Evolutionary conservation across 2,113 vertebrate genomes (phyloP), one percentile per base, ranked within the genome.

Genomic region (Bostrychus sinensis): DNA sequence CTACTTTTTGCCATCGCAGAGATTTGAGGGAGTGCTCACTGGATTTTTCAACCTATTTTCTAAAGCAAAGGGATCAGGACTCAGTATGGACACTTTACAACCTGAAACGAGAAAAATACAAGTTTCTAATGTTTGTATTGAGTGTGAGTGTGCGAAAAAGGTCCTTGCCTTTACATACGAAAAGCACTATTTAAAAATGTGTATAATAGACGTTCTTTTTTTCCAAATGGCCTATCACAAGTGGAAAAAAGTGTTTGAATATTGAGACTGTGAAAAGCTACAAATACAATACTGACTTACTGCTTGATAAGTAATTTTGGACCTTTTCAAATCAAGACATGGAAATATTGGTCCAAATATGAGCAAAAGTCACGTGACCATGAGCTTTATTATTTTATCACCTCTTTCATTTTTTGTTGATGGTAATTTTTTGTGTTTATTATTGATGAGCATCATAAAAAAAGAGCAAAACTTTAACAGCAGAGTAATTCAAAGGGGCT

Each of bases 211-310:
- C 19, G 60, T 28, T 59, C 62, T 19, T 53, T 20, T 56, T 19
- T 54, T 38, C 43, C 17, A 28, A 66, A 64, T 56, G 67, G 46
- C 69, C 56, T 76, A 48, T 55, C 28, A 37, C 43, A 68, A 73
- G 48, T 70, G 62, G 58, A 71, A 61, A 26, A 74, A 36, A 62
- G 64, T 38, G 37, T 82, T 78, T 66, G 36, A 73, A 79, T 84
- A 77, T 69, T 68, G 54, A 82, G 80, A 81, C 86, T 90, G 87
- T 86, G 81, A 89, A 84, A 83, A 58, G 55, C 64, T 74, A 46
- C 70, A 53, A 9, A 85, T 76, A 55, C 78, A 79, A 72, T 75
- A 62, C 81, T 71, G 75, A 83, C 75, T 78, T 46, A 78, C 82
- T 86, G 81, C 81, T 83, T 74, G 75, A 81, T 59, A 70, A 28